A percentile compares a stretch with the other conserved stretches of the same genome.
Evolutionary conservation across 2,888 invertebrate genomes (phyloP).

Genomic region (Pyrrhia umbra): DNA sequence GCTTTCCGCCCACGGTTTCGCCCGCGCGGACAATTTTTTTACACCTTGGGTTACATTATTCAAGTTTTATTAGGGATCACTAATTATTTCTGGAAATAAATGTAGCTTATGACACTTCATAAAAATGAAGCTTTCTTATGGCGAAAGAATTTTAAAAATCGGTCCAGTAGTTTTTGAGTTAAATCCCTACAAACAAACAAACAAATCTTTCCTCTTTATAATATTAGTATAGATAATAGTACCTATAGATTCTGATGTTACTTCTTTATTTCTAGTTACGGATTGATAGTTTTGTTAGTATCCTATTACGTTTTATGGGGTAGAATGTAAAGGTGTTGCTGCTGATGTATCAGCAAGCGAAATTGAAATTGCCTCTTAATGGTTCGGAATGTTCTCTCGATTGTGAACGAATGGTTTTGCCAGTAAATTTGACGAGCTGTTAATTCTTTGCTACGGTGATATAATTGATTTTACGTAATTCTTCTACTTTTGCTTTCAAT

Average conservation of each 20-base stretch:
- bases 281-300: slow-evolving; percentile 54
- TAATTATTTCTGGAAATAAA: no score
- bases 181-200: background rate
- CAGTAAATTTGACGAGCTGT: slow-evolving; percentile 7
- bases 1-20: no score
- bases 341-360: slow-evolving; percentile 13
- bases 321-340: slow-evolving; percentile 39
- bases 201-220: no score
- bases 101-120: no score
- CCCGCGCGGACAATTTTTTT: no score
- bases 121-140: no score
- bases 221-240: no score
- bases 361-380: slow-evolving; percentile 46
- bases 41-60: no score
- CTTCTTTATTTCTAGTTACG: slow-evolving; percentile 52
- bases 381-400: slow-evolving; percentile 11
- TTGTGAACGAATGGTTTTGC: slow-evolving; percentile 5
- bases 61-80: no score
- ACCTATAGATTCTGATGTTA: slow-evolving; percentile 26
- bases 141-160: no score
- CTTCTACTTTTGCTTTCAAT: no score
- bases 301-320: slow-evolving; percentile 53
- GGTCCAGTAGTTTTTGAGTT: no score
- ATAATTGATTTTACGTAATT: background rate
- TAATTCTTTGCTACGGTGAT: background rate